Conservation (phyloP, 2,888 invertebrate species). For the Acleris holmiana region DNA sequence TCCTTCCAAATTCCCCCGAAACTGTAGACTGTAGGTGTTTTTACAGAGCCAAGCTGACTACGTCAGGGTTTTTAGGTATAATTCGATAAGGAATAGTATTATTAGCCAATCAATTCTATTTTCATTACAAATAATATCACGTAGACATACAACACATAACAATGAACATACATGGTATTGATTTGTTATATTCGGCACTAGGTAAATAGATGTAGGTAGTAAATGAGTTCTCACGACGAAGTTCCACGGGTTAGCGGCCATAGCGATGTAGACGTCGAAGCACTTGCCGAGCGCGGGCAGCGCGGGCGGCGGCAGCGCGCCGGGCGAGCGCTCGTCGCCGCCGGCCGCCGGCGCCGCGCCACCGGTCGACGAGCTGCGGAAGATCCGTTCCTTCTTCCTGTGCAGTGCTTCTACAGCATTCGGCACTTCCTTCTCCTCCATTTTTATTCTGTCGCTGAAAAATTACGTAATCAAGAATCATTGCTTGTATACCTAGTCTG, state of each 20-base stretch:
- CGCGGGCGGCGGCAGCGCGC: constrained; percentile 63
- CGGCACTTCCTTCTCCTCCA: constrained; percentile 57
- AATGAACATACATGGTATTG: no score
- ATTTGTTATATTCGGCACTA: no score
- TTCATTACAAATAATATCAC: no score
- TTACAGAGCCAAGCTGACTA: no score
- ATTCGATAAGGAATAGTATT: no score
- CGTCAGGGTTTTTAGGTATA: no score
- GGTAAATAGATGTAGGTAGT: neutral
- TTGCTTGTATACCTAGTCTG: no score
- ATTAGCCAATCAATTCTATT: no score
- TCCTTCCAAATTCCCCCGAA: no score
- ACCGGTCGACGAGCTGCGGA: constrained; percentile 57
- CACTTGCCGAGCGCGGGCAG: constrained; percentile 79
- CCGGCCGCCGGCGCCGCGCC: constrained; percentile 29
- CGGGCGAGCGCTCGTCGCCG: constrained; percentile 51
- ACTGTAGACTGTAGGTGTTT: no score
- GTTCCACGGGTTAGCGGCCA: constrained; percentile 91
- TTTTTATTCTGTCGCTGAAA: constrained; percentile 60
- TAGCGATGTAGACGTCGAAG: constrained; percentile 89
- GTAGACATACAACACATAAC: no score
- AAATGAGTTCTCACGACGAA: constrained; percentile 81
- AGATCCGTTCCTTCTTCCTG: constrained; percentile 79
- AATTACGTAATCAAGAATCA: neutral
- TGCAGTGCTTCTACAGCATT: constrained; percentile 69